A percentile compares a stretch with the other conserved stretches of the same genome.
Conservation (phyloP, 2,113 vertebrate genomes). For the Oncorhynchus gorbuscha region DNA sequence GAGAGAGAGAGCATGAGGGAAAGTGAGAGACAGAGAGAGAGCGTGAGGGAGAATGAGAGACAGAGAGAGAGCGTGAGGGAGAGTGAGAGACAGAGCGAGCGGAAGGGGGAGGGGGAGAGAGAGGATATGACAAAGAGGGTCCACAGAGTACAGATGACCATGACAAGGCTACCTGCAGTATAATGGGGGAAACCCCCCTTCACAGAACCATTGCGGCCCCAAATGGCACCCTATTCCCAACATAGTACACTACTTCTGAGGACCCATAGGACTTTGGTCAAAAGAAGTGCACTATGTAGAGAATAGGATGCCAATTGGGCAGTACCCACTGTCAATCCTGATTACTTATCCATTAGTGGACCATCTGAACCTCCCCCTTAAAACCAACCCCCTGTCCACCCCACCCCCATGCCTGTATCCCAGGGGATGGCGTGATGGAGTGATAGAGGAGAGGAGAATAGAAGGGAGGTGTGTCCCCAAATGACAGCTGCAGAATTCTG, state of each 20-base stretch:
- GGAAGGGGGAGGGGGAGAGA: too few relatives aligned
- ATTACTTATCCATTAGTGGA: conserved; percentile 79
- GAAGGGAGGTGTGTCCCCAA: conserved; percentile 49
- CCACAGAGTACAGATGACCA: conserved; percentile 21
- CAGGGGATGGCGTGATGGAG: conserved; percentile 36
- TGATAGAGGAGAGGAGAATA: conserved; percentile 15
- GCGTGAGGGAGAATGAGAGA: too few relatives aligned
- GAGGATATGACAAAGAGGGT: too few relatives aligned
- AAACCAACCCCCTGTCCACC: conserved; percentile 9
- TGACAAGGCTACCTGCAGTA: conserved; percentile 12
- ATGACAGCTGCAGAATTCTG: conserved; percentile 58
- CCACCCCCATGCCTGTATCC: conserved; percentile 31
- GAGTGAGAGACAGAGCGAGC: too few relatives aligned
- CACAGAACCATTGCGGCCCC: too few relatives aligned
- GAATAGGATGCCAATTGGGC: conserved; percentile 6
- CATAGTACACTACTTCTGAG: too few relatives aligned
- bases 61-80: too few relatives aligned
- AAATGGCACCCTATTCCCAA: too few relatives aligned
- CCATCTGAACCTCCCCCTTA: conserved; percentile 40
- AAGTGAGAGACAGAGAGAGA: too few relatives aligned
- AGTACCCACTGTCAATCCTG: conserved; percentile 69
- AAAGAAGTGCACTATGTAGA: neutral
- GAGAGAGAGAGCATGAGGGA: too few relatives aligned
- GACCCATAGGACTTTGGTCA: too few relatives aligned
- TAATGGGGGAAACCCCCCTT: neutral